Base-by-base conservation (phyloP, 2,888 invertebrate genomes). In the Drosophila neotestacea region DNA sequence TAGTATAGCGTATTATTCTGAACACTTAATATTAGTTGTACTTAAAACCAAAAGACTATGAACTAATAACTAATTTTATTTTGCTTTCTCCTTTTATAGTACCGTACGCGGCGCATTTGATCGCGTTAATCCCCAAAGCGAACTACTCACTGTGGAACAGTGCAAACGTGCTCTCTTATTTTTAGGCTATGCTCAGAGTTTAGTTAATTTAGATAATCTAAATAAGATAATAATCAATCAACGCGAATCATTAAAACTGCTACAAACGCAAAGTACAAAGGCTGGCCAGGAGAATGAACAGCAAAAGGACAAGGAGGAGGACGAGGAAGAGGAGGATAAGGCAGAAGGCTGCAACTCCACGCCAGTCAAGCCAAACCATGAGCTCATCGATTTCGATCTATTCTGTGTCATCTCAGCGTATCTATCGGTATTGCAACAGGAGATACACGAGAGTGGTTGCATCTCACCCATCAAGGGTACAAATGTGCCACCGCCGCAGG, bases 391-490 rank as follows among this genome's bases (percentile, higher is more conserved):
- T 74, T 93, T 93, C 61, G 92, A 93, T 85, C 85, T 93, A 62
- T 93, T 93, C 81, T 93, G 93, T 75, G 91, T 93, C 34, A 88
- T 93, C 67, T 91, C 93, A 42, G 92, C 93, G 13, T 93, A 92
- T 73, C 77, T 93, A 61, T 92, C 93, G 27, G 92, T 93, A 66
- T 73, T 93, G 48, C 93, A 93, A 69, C 92, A 93, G 70, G 93
- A 93, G 74, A 93, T 92, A 58, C 91, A 92, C 55, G 92, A 92
- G 73, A 93, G 92, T 70, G 92, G 92, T n/a, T 93, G 93, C 75
- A 92, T 93, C 69, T 93, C 93, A 30, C 93, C 93, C 28, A 93
- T 93, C 5, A 93, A 93, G 71, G 93, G 93, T 13, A 93, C 92
- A 16, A 93, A 93, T 89, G 90, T 93, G 58, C 92, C 93, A 41